Percentiles rank a stretch among this genome's conserved stretches.
phyloP scores from a whole-genome alignment of 2,113 vertebrate genomes.

The Coreoperca whiteheadi region DNA sequence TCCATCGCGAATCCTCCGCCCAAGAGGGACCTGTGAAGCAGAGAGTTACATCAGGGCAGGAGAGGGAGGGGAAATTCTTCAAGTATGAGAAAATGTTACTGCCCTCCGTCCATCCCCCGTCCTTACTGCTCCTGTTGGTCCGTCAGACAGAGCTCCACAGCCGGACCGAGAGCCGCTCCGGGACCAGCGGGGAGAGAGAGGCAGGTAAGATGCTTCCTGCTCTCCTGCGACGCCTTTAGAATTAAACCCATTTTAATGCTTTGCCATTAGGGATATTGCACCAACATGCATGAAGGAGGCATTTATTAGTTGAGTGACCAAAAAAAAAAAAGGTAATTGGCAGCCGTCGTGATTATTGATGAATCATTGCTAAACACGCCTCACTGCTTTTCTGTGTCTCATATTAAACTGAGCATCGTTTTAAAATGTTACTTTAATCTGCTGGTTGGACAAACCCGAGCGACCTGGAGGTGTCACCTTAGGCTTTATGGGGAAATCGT shows the following conservation, averaged over 20 bases:
- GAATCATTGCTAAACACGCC: not conserved
- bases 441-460: no score
- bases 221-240: no score
- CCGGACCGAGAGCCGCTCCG: not conserved
- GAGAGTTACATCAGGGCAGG: constrained; percentile 79
- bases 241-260: no score
- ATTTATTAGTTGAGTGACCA: not conserved
- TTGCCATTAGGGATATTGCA: not conserved
- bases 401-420: not conserved
- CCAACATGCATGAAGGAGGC: not conserved
- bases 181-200: not conserved
- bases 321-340: not conserved
- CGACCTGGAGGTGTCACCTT: no score
- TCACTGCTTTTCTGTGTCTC: not conserved
- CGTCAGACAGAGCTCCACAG: constrained; percentile 18
- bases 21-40: constrained; percentile 76
- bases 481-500: no score
- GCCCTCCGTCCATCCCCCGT: constrained; percentile 54
- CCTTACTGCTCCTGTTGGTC: constrained; percentile 40
- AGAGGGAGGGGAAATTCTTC: constrained; percentile 83
- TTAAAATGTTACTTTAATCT: no score
- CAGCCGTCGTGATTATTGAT: not conserved
- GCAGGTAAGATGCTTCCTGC: constrained; percentile 63
- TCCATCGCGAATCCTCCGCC: constrained; percentile 72
- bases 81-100: constrained; percentile 83